A percentile compares a stretch with the other conserved stretches of the same genome.
phyloP scores from a whole-genome alignment of 2,888 invertebrate genomes.

The Yponomeuta plumbellus region DNA sequence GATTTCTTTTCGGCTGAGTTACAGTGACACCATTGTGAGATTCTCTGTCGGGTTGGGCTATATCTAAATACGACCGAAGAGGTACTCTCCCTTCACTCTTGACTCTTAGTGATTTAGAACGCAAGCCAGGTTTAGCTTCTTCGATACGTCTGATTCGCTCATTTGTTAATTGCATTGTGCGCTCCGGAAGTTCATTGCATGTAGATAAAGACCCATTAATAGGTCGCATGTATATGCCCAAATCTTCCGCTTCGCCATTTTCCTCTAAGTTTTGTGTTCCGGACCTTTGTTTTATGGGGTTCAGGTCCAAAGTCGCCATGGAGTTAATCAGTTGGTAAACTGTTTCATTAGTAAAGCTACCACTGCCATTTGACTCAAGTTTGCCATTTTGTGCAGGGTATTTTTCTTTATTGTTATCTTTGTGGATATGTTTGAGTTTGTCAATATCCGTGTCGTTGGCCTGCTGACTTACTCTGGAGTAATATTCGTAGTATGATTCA shows the following conservation, averaged over 20 bases:
- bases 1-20: conserved; percentile 71
- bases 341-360: conserved; percentile 43
- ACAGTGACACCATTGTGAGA: conserved; percentile 63
- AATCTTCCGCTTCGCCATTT: conserved; percentile 65
- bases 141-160: conserved; percentile 62
- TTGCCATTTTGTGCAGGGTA: conserved; percentile 27
- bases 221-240: conserved; percentile 66
- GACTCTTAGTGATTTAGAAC: conserved; percentile 71
- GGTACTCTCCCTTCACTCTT: conserved; percentile 71
- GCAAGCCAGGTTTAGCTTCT: conserved; percentile 65
- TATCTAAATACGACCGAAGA: conserved; percentile 59
- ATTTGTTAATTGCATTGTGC: conserved; percentile 55
- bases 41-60: conserved; percentile 43
- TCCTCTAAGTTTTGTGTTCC: conserved; percentile 51
- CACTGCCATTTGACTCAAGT: conserved; percentile 26
- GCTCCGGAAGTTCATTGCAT: conserved; percentile 66
- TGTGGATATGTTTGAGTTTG: conserved; percentile 61
- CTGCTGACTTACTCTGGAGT: conserved; percentile 70
- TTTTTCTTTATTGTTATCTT: conserved; percentile 51
- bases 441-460: conserved; percentile 69
- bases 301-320: conserved; percentile 67
- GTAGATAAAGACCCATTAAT: conserved; percentile 63
- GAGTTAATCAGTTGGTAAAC: conserved; percentile 68
- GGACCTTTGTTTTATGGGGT: conserved; percentile 55
- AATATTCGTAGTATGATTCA: conserved; percentile 72